phyloP scores from a whole-genome alignment of 2,113 vertebrate species.

The Brienomyrus longianalis region DNA sequence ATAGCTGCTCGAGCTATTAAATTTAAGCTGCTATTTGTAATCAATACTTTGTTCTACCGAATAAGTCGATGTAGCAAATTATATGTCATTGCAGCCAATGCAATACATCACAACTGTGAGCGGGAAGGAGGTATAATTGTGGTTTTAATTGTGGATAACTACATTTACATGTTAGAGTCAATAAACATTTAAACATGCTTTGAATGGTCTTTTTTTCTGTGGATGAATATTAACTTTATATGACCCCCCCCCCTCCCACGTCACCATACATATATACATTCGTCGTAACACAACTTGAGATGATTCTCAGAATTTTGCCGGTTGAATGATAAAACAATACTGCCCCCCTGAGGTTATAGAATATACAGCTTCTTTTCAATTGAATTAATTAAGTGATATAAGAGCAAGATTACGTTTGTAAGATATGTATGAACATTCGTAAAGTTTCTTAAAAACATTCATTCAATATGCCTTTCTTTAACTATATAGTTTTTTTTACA shows the following conservation, averaged over 20 bases:
- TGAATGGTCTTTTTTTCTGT: neutral
- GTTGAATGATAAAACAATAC: conserved; percentile 5
- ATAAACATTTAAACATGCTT: neutral
- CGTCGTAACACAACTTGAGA: neutral
- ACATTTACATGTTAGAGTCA: neutral
- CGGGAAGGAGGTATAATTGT: neutral
- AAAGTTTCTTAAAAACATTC: neutral
- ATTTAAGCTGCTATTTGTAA: neutral
- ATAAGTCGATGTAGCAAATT: neutral
- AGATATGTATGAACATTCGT: neutral
- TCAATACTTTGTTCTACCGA: neutral
- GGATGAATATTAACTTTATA: neutral
- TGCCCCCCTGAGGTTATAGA: conserved; percentile 12
- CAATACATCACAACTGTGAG: neutral
- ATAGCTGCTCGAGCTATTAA: neutral
- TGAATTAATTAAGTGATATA: neutral
- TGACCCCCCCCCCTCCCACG: neutral
- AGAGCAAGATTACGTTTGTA: neutral
- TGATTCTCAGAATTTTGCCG: neutral
- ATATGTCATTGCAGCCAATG: neutral
- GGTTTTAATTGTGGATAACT: neutral
- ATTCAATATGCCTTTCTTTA: neutral
- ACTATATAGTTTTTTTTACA: neutral
- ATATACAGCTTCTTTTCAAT: neutral
- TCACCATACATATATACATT: neutral